Conservation (phyloP, 2,888 invertebrate species). For the Leucophora obtusa region DNA sequence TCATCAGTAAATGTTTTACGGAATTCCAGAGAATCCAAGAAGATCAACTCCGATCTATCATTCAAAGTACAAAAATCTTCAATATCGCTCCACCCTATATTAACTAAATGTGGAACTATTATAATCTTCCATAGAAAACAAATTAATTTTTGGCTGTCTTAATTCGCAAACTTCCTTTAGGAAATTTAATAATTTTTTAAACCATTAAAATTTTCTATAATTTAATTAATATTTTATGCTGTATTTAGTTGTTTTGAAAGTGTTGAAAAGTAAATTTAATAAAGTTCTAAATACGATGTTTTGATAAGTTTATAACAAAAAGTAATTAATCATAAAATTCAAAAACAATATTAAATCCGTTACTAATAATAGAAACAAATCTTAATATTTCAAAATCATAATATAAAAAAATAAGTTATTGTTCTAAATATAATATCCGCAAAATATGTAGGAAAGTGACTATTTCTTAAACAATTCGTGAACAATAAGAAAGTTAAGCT, state of each 20-base stretch:
- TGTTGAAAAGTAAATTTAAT: constrained; percentile 8
- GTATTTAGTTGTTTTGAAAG: neutral
- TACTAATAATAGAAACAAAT: constrained; percentile 21
- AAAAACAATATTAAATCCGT: constrained; percentile 15
- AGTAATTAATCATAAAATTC: constrained; percentile 33
- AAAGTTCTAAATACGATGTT: constrained; percentile 2
- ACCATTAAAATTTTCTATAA: neutral
- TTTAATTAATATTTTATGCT: neutral
- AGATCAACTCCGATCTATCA: too few species aligned
- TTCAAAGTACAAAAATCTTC: too few species aligned
- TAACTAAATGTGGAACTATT: too few species aligned
- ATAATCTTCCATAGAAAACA: too few species aligned
- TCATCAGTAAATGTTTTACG: too few species aligned
- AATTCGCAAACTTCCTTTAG: too few species aligned
- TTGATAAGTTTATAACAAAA: neutral
- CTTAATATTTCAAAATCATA: constrained; percentile 14
- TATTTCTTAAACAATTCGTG: constrained; percentile 3
- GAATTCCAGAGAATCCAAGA: too few species aligned
- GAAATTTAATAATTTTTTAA: neutral
- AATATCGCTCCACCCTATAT: too few species aligned
- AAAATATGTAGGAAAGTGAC: constrained; percentile 15
- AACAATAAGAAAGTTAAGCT: constrained; percentile 35
- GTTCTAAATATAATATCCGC: constrained; percentile 24
- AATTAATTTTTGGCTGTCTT: too few species aligned
- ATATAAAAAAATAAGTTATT: constrained; percentile 9